Evolutionary conservation across 2,888 invertebrate species (phyloP).

Genomic region (Mythimna loreyi): DNA sequence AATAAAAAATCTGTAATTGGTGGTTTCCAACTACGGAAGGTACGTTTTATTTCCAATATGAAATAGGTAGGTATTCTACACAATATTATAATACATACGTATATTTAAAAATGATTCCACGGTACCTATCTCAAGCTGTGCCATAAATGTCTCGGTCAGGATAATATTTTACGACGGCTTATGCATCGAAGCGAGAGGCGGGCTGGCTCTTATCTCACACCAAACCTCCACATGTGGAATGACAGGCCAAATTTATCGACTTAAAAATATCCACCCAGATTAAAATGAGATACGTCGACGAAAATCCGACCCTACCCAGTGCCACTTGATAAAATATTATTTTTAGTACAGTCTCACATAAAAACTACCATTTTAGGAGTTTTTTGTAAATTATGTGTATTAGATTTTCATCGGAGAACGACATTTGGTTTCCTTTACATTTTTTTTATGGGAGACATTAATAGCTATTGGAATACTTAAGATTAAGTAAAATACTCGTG

Average conservation of each 20-base stretch:
- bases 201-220: conserved; percentile 82
- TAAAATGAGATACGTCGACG: conserved; percentile 84
- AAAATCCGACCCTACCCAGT: conserved; percentile 69
- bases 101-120: conserved; percentile 82
- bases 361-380: conserved; percentile 63
- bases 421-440: conserved; percentile 61
- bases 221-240: conserved; percentile 85
- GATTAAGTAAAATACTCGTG: conserved; percentile 14
- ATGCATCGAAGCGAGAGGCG: conserved; percentile 78
- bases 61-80: conserved; percentile 40
- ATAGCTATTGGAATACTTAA: conserved; percentile 32
- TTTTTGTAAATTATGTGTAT: conserved; percentile 67
- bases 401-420: conserved; percentile 60
- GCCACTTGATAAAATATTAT: conserved; percentile 81
- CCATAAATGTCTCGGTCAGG: conserved; percentile 88
- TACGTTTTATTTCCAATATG: conserved; percentile 16
- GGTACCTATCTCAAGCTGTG: conserved; percentile 85
- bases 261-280: conserved; percentile 88
- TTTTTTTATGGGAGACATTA: conserved; percentile 34
- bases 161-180: conserved; percentile 89
- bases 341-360: conserved; percentile 70
- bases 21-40: background rate
- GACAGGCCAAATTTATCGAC: conserved; percentile 90
- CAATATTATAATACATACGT: conserved; percentile 54
- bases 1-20: too few species aligned